These are phyloP conservation scores for Pseudolaguvia tuberculata DNA, from an alignment of 2,113 vertebrate species.

Conservation along the genomic window DNA sequence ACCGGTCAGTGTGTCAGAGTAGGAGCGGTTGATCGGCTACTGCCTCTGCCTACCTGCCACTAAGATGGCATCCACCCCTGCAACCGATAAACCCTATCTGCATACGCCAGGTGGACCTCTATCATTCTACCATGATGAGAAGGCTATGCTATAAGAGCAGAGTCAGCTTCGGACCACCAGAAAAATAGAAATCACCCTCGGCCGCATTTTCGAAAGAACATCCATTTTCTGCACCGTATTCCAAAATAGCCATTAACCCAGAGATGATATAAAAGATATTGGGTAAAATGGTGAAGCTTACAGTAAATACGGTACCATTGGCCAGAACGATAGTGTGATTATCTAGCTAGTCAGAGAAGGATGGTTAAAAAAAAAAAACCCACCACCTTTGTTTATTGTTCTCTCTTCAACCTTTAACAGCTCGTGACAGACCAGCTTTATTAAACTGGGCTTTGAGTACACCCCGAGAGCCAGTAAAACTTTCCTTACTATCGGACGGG, in stretches of 20 bases:
- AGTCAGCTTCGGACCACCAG: conserved; percentile 44
- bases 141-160: conserved; percentile 50
- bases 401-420: conserved; percentile 60
- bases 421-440: conserved; percentile 70
- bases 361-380: background rate
- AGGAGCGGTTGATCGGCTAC: conserved; percentile 60
- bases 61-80: conserved; percentile 64
- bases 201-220: conserved; percentile 43
- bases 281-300: background rate
- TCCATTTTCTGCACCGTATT: background rate
- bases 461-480: conserved; percentile 73
- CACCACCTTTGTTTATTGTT: conserved; percentile 70
- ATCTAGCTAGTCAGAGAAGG: conserved; percentile 25
- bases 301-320: background rate
- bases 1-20: conserved; percentile 52
- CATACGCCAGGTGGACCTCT: conserved; percentile 59
- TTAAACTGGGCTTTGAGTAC: conserved; percentile 77
- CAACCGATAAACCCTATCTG: conserved; percentile 70
- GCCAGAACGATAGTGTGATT: conserved; percentile 8
- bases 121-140: conserved; percentile 61
- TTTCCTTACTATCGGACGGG: conserved; percentile 64
- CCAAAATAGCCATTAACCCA: background rate
- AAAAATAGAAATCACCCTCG: conserved; percentile 30
- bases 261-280: conserved; percentile 8
- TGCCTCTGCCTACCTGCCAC: conserved; percentile 67